Percentiles rank a stretch among this genome's conserved stretches.
These are phyloP conservation scores for Cervus canadensis DNA, from an alignment of 2,113 vertebrate species.

Conservation along the genomic window DNA sequence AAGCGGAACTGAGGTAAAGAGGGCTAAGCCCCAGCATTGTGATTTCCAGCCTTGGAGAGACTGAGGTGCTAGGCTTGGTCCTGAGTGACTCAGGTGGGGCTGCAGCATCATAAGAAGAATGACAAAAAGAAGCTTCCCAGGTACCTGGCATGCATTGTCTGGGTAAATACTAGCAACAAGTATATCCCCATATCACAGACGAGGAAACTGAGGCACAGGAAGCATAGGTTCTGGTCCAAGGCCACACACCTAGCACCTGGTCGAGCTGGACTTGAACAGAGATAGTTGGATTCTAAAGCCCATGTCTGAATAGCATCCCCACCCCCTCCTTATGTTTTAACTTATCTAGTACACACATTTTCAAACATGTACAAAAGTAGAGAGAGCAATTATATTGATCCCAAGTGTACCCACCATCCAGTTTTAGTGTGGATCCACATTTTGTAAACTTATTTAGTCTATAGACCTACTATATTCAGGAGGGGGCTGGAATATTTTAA, in stretches of 20 bases:
- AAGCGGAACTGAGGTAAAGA: background rate
- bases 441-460: background rate
- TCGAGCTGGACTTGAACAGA: background rate
- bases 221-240: background rate
- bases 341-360: background rate
- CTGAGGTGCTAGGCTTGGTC: background rate
- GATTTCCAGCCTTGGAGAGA: background rate
- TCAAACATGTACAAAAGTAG: background rate
- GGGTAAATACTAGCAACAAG: background rate
- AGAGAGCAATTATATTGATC: background rate
- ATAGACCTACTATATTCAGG: background rate
- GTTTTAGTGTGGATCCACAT: background rate
- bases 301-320: background rate
- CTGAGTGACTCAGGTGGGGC: background rate
- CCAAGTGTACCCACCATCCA: background rate
- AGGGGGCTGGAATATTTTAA: background rate
- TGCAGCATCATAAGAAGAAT: background rate
- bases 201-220: background rate
- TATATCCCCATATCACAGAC: background rate
- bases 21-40: background rate
- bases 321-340: background rate
- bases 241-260: background rate
- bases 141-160: background rate
- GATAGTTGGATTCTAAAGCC: background rate
- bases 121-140: background rate